A percentile compares a stretch with the other conserved stretches of the same genome.
phyloP scores from a whole-genome alignment of 2,888 invertebrate species.

The Orchestes rusci region DNA sequence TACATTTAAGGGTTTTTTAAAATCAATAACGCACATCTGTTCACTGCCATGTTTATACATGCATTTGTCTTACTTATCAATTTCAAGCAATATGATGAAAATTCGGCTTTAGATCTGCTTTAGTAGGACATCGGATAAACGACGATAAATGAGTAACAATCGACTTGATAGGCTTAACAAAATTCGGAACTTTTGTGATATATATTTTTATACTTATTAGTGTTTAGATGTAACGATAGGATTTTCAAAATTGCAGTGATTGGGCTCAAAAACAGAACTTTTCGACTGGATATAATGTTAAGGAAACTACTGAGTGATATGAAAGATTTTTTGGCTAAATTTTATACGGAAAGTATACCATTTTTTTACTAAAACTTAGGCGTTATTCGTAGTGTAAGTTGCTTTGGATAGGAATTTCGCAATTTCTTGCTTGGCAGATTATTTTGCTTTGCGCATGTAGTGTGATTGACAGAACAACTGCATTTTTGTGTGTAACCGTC shows the following conservation, averaged over 20 bases:
- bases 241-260: conserved; percentile 24
- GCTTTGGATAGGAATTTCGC: conserved; percentile 13
- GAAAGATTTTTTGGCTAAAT: conserved; percentile 20
- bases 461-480: conserved; percentile 30
- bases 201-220: conserved; percentile 35
- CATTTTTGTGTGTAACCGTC: too few relatives aligned
- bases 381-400: conserved; percentile 24
- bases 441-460: conserved; percentile 20
- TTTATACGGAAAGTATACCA: conserved; percentile 31
- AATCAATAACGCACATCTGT: conserved; percentile 1
- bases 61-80: background rate
- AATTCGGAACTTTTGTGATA: conserved; percentile 35
- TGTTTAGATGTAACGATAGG: conserved; percentile 26
- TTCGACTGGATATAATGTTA: conserved; percentile 26
- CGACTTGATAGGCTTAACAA: conserved; percentile 5
- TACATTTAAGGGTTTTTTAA: conserved; percentile 6
- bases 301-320: conserved; percentile 32
- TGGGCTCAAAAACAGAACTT: conserved; percentile 30
- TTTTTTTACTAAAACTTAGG: conserved; percentile 27
- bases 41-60: background rate
- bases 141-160: conserved; percentile 24
- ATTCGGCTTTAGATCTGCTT: too few relatives aligned
- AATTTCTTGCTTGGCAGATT: conserved; percentile 39
- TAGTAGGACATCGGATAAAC: too few relatives aligned
- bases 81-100: background rate